phyloP scores from a whole-genome alignment of 1,140 invertebrate genomes.

The Cylas formicarius region DNA sequence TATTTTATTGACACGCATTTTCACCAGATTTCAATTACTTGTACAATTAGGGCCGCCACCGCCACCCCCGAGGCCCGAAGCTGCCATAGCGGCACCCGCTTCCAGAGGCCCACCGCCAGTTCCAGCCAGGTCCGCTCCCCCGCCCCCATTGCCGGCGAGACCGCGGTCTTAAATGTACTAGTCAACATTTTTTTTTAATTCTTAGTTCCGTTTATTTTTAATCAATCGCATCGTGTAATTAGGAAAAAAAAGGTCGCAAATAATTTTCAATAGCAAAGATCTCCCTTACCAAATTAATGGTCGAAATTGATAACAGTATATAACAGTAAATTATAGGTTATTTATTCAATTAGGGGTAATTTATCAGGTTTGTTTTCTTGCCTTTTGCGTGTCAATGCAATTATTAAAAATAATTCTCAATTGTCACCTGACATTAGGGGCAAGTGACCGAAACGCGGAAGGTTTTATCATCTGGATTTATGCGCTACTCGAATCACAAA shows the following conservation, averaged over 20 bases:
- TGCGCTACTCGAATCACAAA: too few species aligned
- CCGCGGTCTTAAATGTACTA: conserved; percentile 35
- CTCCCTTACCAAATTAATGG: neutral
- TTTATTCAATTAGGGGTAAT: too few species aligned
- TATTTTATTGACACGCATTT: neutral
- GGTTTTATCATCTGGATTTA: too few species aligned
- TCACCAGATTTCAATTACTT: neutral
- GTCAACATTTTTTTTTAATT: too few species aligned
- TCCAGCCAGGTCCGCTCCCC: conserved; percentile 54
- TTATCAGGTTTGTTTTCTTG: too few species aligned
- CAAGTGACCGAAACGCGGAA: too few species aligned
- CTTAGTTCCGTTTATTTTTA: too few species aligned
- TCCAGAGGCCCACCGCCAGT: conserved; percentile 52
- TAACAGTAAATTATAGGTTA: too few species aligned
- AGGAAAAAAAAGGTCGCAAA: neutral
- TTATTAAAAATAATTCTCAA: too few species aligned
- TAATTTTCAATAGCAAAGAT: neutral
- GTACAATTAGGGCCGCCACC: conserved; percentile 49
- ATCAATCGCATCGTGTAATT: neutral
- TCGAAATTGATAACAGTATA: too few species aligned
- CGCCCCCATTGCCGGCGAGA: conserved; percentile 65
- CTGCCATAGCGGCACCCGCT: conserved; percentile 48
- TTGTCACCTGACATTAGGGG: too few species aligned
- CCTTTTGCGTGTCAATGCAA: too few species aligned
- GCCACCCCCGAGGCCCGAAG: conserved; percentile 53